These are phyloP conservation scores for Mythimna impura DNA, from an alignment of 2,888 invertebrate species.

Conservation along the genomic window DNA sequence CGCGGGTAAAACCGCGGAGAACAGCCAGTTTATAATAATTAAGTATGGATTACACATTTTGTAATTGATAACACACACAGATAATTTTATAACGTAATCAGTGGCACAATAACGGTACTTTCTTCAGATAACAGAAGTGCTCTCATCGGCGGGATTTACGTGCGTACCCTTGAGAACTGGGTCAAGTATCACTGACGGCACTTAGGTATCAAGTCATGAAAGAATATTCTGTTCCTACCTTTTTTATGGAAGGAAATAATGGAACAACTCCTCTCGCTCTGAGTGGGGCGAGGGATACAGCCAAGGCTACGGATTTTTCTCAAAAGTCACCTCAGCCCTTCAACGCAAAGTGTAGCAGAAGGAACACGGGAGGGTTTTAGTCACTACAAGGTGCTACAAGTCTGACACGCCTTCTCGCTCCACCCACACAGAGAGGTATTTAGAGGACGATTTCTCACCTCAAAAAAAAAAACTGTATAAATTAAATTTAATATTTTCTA, in stretches of 20 bases:
- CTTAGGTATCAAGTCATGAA: conserved; percentile 21
- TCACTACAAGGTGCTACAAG: too few species aligned
- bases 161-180: conserved; percentile 29
- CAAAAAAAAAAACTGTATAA: not conserved
- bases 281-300: too few species aligned
- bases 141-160: conserved; percentile 26
- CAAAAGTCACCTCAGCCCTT: too few species aligned
- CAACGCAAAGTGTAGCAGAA: too few species aligned
- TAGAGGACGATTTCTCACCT: not conserved
- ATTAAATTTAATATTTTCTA: too few species aligned
- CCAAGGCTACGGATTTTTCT: too few species aligned
- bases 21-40: too few species aligned
- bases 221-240: not conserved
- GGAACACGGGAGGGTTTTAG: too few species aligned
- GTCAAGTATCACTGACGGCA: conserved; percentile 48
- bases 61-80: conserved; percentile 9
- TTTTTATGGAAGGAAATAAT: too few species aligned
- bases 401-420: not conserved
- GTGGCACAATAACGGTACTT: conserved; percentile 31
- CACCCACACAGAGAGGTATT: not conserved
- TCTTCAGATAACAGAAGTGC: conserved; percentile 32
- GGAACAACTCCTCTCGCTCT: too few species aligned
- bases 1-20: too few species aligned
- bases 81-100: conserved; percentile 33
- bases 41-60: conserved; percentile 1